These are phyloP conservation scores for Troilus luridus DNA, from an alignment of 2,888 invertebrate species.

Conservation along the genomic window DNA sequence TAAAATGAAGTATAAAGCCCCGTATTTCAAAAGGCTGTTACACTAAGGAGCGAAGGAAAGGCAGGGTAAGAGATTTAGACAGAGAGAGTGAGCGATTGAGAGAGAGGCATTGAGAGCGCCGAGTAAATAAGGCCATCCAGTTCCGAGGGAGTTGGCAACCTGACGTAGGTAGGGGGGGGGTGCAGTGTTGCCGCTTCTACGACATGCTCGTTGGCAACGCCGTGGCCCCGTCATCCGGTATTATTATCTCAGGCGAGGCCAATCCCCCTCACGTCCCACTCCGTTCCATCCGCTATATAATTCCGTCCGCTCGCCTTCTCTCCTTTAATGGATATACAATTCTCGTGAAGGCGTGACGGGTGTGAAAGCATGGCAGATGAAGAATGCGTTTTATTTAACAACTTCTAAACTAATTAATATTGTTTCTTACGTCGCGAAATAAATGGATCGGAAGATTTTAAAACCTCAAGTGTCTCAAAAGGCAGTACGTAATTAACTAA, in stretches of 20 bases:
- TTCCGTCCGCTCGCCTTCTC: not conserved
- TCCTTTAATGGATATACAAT: no score
- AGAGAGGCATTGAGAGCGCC: not conserved
- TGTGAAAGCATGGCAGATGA: no score
- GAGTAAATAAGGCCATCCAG: not conserved
- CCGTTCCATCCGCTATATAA: not conserved
- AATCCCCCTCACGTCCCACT: not conserved
- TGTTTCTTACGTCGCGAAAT: no score
- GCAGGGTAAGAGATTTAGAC: no score
- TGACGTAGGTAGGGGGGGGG: not conserved
- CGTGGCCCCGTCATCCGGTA: not conserved
- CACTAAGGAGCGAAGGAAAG: not conserved
- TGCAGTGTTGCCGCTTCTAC: not conserved
- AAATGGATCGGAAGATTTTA: no score
- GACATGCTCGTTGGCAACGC: not conserved
- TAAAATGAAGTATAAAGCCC: not conserved
- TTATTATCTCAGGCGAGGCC: not conserved
- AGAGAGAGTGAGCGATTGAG: no score
- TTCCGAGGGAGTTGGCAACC: not conserved
- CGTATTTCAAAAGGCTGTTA: not conserved
- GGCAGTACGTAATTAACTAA: no score
- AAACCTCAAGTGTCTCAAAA: no score
- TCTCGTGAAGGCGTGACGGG: no score
- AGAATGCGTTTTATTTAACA: no score
- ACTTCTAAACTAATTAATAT: no score